These are phyloP conservation scores for Cynopterus sphinx DNA, from an alignment of 2,797 vertebrate species.

Conservation along the genomic window DNA sequence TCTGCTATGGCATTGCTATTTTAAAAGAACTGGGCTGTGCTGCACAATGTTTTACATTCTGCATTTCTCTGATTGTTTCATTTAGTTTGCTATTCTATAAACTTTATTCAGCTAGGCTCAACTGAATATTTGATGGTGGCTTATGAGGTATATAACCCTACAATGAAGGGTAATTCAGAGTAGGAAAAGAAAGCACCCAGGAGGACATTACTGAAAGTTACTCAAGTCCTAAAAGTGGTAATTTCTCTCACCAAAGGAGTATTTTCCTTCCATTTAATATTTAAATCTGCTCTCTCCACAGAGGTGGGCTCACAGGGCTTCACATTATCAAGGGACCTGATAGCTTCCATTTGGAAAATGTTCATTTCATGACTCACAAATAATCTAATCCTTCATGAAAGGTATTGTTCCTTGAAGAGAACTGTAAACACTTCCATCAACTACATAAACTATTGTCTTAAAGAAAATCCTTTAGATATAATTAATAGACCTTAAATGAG, in stretches of 20 bases:
- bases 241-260: background rate
- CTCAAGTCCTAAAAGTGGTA: background rate
- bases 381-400: background rate
- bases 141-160: background rate
- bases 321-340: background rate
- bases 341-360: background rate
- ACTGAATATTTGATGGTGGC: background rate
- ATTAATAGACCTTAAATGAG: slow-evolving; percentile 6
- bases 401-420: background rate
- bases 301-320: background rate
- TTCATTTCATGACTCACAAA: background rate
- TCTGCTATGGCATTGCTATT: background rate
- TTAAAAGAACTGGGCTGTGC: background rate
- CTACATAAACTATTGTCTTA: background rate
- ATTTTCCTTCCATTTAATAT: background rate
- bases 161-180: background rate
- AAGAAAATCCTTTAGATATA: background rate
- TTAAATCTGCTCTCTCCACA: background rate
- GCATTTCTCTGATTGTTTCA: background rate
- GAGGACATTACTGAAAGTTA: background rate
- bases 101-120: background rate
- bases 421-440: background rate
- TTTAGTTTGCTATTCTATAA: slow-evolving; percentile 10
- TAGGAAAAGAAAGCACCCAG: background rate
- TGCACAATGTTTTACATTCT: background rate